Conservation (phyloP, 2,113 vertebrate species). For the Lontra canadensis region DNA sequence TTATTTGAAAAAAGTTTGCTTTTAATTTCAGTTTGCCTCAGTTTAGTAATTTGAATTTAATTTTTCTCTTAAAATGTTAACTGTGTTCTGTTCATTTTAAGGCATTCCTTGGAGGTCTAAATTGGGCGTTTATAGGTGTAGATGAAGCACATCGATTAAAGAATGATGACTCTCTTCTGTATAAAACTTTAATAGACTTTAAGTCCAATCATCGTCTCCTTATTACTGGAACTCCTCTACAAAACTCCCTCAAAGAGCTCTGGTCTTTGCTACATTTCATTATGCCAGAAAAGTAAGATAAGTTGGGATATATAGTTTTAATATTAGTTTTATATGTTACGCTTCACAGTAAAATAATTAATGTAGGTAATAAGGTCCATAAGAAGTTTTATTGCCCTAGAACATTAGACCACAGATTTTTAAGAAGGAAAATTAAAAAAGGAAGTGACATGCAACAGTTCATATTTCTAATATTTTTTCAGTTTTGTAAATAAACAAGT, state of each 20-base stretch:
- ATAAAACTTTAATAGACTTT: slow-evolving; percentile 99
- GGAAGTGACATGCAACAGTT: neutral
- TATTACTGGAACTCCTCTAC: slow-evolving; percentile 97
- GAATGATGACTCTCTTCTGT: slow-evolving; percentile 98
- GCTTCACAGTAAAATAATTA: neutral
- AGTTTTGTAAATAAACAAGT: neutral
- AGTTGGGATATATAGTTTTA: neutral
- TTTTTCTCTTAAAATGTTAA: neutral
- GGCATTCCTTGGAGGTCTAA: slow-evolving; percentile 96
- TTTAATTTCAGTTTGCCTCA: slow-evolving; percentile 12
- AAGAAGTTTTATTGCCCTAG: neutral
- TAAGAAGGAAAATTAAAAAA: neutral
- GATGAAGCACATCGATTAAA: slow-evolving; percentile 99
- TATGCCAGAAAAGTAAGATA: slow-evolving; percentile 98
- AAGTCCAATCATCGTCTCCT: slow-evolving; percentile 98
- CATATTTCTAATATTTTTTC: slow-evolving; percentile 19
- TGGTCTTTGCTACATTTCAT: slow-evolving; percentile 99
- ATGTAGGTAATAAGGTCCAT: neutral
- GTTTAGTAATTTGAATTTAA: slow-evolving; percentile 27
- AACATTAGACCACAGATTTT: neutral
- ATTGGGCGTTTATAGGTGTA: slow-evolving; percentile 97
- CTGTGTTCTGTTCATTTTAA: slow-evolving; percentile 75
- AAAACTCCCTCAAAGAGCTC: slow-evolving; percentile 98
- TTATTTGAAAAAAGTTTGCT: neutral
- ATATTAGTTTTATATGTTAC: neutral